phyloP scores from a whole-genome alignment of 1,140 invertebrate genomes.

The Zophobas atratus region DNA sequence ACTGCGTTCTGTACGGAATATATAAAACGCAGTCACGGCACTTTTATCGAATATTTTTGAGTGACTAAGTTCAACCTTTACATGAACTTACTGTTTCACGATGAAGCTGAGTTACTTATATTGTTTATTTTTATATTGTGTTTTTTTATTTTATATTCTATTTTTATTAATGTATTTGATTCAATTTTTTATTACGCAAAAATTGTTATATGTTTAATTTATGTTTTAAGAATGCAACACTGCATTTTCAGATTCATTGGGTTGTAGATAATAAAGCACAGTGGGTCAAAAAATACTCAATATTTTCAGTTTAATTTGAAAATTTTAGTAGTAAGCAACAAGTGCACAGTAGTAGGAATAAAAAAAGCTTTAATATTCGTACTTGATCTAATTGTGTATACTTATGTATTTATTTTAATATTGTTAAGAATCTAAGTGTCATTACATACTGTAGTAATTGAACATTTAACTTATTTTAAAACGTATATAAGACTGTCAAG shows the following conservation, averaged over 20 bases:
- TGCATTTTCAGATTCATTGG: too few relatives aligned
- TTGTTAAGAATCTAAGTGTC: conserved; percentile 37
- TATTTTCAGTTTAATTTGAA: conserved; percentile 25
- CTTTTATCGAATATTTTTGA: conserved; percentile 24
- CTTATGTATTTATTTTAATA: conserved; percentile 45
- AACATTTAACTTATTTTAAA: conserved; percentile 5
- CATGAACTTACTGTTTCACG: conserved; percentile 1
- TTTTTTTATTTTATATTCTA: conserved; percentile 28
- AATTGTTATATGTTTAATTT: neutral
- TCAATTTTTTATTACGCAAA: neutral
- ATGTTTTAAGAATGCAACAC: too few relatives aligned
- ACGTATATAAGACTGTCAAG: neutral
- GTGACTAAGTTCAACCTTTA: neutral
- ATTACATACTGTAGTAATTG: conserved; percentile 17
- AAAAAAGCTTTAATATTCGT: conserved; percentile 45
- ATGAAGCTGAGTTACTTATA: conserved; percentile 5
- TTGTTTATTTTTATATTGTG: conserved; percentile 29
- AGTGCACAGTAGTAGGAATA: conserved; percentile 45
- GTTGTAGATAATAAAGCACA: neutral
- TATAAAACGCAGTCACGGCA: conserved; percentile 10
- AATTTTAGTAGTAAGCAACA: conserved; percentile 8
- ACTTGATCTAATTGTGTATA: conserved; percentile 44
- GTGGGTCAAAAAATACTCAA: conserved; percentile 26
- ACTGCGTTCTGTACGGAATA: conserved; percentile 5
- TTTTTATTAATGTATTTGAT: neutral